Percentiles rank a stretch among this genome's conserved stretches.
These are phyloP conservation scores for Phragmatobia fuliginosa DNA, from an alignment of 2,888 invertebrate species.

Conservation along the genomic window DNA sequence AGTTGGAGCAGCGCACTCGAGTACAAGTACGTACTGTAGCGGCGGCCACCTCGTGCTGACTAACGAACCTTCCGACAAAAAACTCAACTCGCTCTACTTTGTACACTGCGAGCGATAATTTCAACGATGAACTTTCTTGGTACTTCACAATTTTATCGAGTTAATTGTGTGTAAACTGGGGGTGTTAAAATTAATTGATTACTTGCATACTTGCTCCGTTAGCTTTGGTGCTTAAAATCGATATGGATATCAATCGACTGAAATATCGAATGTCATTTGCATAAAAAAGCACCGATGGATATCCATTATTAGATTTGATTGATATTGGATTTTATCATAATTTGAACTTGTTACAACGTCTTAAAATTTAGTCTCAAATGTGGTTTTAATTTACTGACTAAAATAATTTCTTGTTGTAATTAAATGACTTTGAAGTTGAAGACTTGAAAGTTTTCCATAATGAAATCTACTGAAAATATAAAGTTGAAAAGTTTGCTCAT, in stretches of 20 bases:
- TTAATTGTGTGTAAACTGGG: slow-evolving; percentile 57
- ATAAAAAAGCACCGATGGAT: neutral
- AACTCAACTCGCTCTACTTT: slow-evolving; percentile 63
- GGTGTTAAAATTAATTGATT: slow-evolving; percentile 46
- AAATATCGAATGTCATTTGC: neutral
- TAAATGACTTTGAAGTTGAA: neutral
- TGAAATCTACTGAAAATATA: neutral
- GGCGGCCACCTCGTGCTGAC: slow-evolving; percentile 80
- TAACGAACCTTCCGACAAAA: slow-evolving; percentile 84
- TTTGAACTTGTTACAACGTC: too few relatives aligned
- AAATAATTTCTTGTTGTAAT: neutral
- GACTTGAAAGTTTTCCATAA: too few relatives aligned
- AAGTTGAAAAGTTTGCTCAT: neutral
- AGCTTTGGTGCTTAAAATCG: slow-evolving; percentile 14
- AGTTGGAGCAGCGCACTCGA: slow-evolving; percentile 84
- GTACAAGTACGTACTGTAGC: slow-evolving; percentile 81
- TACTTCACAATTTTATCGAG: slow-evolving; percentile 59
- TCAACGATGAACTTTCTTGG: slow-evolving; percentile 56
- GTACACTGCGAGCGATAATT: slow-evolving; percentile 56
- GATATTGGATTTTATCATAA: too few relatives aligned
- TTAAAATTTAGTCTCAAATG: too few relatives aligned
- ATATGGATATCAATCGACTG: neutral
- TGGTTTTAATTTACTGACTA: neutral
- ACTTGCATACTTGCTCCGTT: slow-evolving; percentile 31
- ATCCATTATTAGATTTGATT: too few relatives aligned